Evolutionary conservation across 92 coral and sea anemone species (phyloP), one percentile per base, ranked within the genome.

Genomic region (Palythoa heliodiscus): DNA sequence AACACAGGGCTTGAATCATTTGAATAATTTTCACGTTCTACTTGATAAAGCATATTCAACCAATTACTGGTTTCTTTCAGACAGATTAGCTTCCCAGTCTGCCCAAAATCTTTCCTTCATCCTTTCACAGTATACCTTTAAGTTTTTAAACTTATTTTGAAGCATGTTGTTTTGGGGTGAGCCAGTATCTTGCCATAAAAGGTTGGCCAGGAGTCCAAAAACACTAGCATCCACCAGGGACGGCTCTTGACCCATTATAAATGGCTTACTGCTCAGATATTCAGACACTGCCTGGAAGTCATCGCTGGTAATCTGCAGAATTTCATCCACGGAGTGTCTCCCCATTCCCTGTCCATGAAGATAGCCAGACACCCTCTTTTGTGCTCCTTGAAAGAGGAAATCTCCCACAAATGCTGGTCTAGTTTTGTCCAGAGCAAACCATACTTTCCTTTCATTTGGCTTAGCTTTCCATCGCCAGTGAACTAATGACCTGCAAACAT

Each of bases 311-410:
- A 92, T 90, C 71, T 76, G 48, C 43, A 90, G 82, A 35, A 92
- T 86, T 86, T 92, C 95, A 37, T 85, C 88, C 12, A 60, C 76
- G 8, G 88, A 84, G 55, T 92, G 95, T 15, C 95, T 66, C 20
- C 95, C 95, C 48, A 90, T 85, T 7, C 95, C 95, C 43, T 92
- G 95, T 5, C 91, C 93, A 79, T 85, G 70, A 2, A 92, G 84
- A 19, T 76, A 54, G 16, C 55, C 23, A 54, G 60, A 87, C 10
- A 19, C 71, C 38, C 75, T 70, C 17, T 82, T 74, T 60, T 92
- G 91, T 16, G 77, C 50, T 0, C 70, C 77, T 53, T 66, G 16
- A 48, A 74, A 75, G 37, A 90, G 82, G 7, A 90, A 12, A 73
- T 67, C 86, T 24, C 86, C 86, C 14, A 88, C 52, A 47, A 88